Evolutionary conservation across 2,888 invertebrate species (phyloP).

Genomic region (Iselma pallidipennis): DNA sequence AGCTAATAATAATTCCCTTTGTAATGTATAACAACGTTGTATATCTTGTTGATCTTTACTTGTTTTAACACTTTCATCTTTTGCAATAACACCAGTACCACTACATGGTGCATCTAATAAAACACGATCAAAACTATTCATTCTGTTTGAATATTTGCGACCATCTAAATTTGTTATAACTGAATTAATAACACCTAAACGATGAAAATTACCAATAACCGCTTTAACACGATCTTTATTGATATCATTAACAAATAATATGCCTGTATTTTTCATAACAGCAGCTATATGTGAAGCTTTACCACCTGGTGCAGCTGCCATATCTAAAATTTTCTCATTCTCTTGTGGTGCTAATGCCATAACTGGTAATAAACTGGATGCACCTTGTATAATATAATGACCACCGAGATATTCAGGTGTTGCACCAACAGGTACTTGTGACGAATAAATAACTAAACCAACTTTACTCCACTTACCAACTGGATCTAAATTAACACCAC

Average conservation of each 20-base stretch:
- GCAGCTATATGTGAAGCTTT: constrained; percentile 98
- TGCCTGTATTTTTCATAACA: constrained; percentile 97
- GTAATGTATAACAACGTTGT: constrained; percentile 88
- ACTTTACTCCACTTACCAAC: constrained; percentile 99
- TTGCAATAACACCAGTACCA: constrained; percentile 97
- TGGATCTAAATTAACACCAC: constrained; percentile 98
- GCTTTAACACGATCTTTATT: constrained; percentile 89
- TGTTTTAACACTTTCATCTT: constrained; percentile 96
- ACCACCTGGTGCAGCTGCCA: constrained; percentile 98
- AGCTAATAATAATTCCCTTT: constrained; percentile 87
- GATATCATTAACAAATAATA: constrained; percentile 94
- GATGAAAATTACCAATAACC: constrained; percentile 94
- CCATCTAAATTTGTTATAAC: constrained; percentile 91
- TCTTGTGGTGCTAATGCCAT: constrained; percentile 98
- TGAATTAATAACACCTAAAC: constrained; percentile 93
- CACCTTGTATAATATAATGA: constrained; percentile 96
- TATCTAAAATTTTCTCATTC: constrained; percentile 91
- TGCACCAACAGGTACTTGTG: constrained; percentile 96
- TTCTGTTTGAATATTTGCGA: constrained; percentile 73
- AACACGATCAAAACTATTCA: constrained; percentile 93
- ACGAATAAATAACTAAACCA: constrained; percentile 93
- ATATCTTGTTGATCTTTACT: constrained; percentile 89
- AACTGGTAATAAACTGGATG: constrained; percentile 95
- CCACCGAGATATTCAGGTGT: constrained; percentile 99
- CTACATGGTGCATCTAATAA: constrained; percentile 98